Evolutionary conservation across 2,888 invertebrate species (phyloP).

Genomic region (Nysson spinosus): DNA sequence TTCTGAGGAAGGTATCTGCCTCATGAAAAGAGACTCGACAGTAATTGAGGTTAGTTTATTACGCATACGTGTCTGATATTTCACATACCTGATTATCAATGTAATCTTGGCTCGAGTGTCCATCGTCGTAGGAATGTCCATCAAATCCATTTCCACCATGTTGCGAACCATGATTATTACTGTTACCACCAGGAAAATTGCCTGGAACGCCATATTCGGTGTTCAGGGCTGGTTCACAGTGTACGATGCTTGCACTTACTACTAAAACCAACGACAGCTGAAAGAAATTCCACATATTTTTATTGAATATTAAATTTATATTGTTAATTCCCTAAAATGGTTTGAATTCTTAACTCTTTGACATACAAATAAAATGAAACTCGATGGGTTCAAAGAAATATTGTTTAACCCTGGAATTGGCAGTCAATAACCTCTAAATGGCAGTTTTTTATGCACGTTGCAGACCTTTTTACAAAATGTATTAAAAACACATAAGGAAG

Average conservation of each 20-base stretch:
- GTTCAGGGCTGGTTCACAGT: constrained; percentile 69
- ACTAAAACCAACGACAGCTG: constrained; percentile 55
- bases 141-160: constrained; percentile 34
- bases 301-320: neutral
- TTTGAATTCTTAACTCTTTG: neutral
- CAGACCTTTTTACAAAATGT: no score
- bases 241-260: constrained; percentile 60
- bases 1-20: no score
- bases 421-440: no score
- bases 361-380: no score
- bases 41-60: no score
- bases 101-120: constrained; percentile 69
- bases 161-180: constrained; percentile 17
- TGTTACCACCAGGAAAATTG: constrained; percentile 64
- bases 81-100: constrained; percentile 71
- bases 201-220: constrained; percentile 73
- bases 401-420: no score
- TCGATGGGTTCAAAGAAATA: no score
- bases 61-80: neutral
- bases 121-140: constrained; percentile 56
- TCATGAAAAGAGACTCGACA: no score
- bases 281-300: neutral
- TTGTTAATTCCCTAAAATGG: neutral
- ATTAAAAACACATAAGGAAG: no score
- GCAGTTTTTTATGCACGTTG: no score